A percentile compares a stretch with the other conserved stretches of the same genome.
Conservation (phyloP, 2,888 invertebrate genomes). For the Lasioglossum pauxillum region DNA sequence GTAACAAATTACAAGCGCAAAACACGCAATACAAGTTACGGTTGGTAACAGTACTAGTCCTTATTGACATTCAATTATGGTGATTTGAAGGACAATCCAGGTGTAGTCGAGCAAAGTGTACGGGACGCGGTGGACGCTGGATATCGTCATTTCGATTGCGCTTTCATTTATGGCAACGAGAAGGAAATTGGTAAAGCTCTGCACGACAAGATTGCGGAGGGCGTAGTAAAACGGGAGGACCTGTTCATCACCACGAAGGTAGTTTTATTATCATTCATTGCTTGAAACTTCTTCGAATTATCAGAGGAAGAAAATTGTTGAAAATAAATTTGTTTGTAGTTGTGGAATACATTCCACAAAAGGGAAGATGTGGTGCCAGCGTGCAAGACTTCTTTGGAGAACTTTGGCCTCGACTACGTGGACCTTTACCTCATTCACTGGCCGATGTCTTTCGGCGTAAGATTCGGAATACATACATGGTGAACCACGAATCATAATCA, state of each 20-base stretch:
- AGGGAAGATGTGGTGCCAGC: constrained; percentile 66
- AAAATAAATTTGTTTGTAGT: constrained; percentile 53
- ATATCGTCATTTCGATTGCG: constrained; percentile 88
- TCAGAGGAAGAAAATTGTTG: not conserved
- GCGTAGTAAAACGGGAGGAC: constrained; percentile 83
- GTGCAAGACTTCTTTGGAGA: constrained; percentile 76
- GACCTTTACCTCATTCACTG: constrained; percentile 96
- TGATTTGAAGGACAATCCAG: constrained; percentile 81
- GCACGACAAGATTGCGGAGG: constrained; percentile 82
- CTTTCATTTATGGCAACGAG: constrained; percentile 84
- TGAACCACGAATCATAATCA: no score
- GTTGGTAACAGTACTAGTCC: not conserved
- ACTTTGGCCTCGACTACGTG: constrained; percentile 88
- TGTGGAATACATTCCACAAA: constrained; percentile 88
- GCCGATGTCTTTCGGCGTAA: constrained; percentile 89
- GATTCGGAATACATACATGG: not conserved
- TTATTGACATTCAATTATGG: not conserved
- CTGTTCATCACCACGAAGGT: constrained; percentile 84
- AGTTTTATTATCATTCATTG: constrained; percentile 16
- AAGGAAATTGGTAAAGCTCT: constrained; percentile 83
- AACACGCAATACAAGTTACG: not conserved
- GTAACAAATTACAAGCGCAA: not conserved
- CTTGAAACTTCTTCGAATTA: not conserved
- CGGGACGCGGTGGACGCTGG: constrained; percentile 87
- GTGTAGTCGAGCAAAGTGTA: constrained; percentile 85